Evolutionary conservation across 2,797 vertebrate species (phyloP).

Genomic region (Tragelaphus oryx): DNA sequence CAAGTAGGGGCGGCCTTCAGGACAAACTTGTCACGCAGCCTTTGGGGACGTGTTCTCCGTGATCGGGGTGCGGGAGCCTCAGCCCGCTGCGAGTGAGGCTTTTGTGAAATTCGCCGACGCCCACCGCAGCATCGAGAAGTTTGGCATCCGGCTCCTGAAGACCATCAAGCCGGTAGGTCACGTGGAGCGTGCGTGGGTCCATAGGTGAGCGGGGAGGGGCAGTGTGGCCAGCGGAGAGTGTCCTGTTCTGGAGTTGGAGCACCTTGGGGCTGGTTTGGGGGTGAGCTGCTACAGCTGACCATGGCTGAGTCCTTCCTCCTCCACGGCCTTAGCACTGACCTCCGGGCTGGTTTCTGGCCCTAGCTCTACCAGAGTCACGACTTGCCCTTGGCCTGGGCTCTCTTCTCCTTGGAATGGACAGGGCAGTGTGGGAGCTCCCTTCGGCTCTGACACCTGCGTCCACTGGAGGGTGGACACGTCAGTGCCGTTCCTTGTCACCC

Average conservation of each 20-base stretch:
- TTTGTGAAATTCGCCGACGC: conserved; percentile 98
- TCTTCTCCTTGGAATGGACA: background rate
- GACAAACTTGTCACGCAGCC: conserved; percentile 80
- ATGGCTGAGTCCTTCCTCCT: accelerated
- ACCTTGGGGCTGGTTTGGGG: background rate
- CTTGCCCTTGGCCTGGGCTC: background rate
- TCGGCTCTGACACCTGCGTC: background rate
- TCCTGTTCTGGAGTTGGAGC: background rate
- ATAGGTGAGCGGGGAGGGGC: background rate
- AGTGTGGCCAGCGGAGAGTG: background rate
- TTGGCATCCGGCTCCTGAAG: conserved; percentile 95
- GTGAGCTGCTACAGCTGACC: background rate
- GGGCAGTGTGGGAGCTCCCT: accelerated
- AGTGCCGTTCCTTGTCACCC: background rate
- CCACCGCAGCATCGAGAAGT: conserved; percentile 98
- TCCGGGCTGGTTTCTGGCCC: background rate
- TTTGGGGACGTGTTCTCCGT: conserved; percentile 99
- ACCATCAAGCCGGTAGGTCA: conserved; percentile 95
- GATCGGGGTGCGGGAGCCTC: conserved; percentile 96
- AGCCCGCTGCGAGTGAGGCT: conserved; percentile 95
- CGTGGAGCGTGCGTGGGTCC: accelerated
- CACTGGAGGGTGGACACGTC: background rate
- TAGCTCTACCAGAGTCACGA: background rate
- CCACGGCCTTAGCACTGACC: background rate
- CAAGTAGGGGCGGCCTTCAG: conserved; percentile 31